Percentiles rank a stretch among this genome's conserved stretches.
phyloP scores from a whole-genome alignment of 2,888 invertebrate genomes.

The Drosophila mimetica region DNA sequence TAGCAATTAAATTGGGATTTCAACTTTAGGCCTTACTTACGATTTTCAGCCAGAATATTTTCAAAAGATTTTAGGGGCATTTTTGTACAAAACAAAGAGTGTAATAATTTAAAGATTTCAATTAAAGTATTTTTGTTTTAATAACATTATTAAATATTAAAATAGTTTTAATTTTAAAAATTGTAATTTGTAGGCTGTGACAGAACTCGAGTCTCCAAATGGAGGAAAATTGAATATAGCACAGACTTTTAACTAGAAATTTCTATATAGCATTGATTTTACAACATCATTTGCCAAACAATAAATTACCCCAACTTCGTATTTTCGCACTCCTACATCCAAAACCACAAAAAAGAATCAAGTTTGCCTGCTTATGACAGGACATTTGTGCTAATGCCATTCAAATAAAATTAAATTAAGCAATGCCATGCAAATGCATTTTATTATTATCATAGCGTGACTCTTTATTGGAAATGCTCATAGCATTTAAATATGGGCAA shows the following conservation, averaged over 20 bases:
- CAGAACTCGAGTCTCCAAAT: background rate
- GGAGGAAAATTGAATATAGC: constrained; percentile 1
- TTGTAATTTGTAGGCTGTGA: constrained; percentile 16
- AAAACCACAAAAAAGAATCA: constrained; percentile 18
- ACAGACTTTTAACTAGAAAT: constrained; percentile 23
- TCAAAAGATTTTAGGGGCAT: too few species aligned
- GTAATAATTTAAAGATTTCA: too few species aligned
- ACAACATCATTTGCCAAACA: constrained; percentile 41
- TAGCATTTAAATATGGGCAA: background rate
- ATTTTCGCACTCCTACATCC: background rate
- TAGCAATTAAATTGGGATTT: constrained; percentile 29
- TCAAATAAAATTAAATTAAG: constrained; percentile 50
- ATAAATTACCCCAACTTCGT: constrained; percentile 29
- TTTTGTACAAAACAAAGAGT: too few species aligned
- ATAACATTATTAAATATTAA: too few species aligned
- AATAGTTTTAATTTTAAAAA: too few species aligned
- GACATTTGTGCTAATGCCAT: constrained; percentile 39
- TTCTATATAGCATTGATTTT: constrained; percentile 51
- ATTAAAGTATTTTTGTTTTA: too few species aligned
- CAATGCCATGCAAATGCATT: background rate
- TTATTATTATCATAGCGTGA: background rate
- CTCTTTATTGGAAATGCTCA: constrained; percentile 4
- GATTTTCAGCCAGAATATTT: too few species aligned
- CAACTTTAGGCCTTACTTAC: constrained; percentile 10
- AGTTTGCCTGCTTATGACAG: constrained; percentile 44